phyloP scores from a whole-genome alignment of 2,888 invertebrate genomes.

The Eupithecia centaureata region DNA sequence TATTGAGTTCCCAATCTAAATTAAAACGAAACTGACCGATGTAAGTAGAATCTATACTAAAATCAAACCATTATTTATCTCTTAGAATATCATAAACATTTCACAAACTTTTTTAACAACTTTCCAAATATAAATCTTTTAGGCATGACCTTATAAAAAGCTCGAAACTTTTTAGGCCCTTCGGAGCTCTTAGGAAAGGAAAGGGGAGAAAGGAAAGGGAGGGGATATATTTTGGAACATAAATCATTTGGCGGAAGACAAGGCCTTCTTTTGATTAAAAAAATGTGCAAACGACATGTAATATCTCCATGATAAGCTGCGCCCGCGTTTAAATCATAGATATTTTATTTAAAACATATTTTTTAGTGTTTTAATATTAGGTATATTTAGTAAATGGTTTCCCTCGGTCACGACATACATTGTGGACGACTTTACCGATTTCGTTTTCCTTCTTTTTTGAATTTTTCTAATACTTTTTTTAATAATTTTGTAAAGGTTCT shows the following conservation, averaged over 20 bases:
- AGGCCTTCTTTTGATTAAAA: constrained; percentile 43
- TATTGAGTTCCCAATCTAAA: too few relatives aligned
- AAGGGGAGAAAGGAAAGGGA: constrained; percentile 37
- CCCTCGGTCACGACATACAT: too few relatives aligned
- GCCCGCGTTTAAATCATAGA: not conserved
- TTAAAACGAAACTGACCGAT: not conserved
- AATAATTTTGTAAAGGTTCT: too few relatives aligned
- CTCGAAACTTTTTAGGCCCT: constrained; percentile 40
- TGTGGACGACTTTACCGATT: too few relatives aligned
- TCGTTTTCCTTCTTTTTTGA: too few relatives aligned
- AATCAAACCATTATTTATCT: not conserved
- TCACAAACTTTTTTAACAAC: constrained; percentile 42
- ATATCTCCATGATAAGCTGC: constrained; percentile 29
- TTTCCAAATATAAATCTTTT: constrained; percentile 42
- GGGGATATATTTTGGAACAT: constrained; percentile 38
- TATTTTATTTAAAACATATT: too few relatives aligned
- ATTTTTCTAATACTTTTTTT: too few relatives aligned
- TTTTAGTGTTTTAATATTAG: too few relatives aligned
- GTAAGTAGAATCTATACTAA: not conserved
- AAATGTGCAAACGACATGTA: constrained; percentile 31
- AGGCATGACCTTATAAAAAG: constrained; percentile 39
- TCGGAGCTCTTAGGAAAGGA: constrained; percentile 35
- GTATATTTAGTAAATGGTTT: too few relatives aligned
- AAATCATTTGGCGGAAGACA: constrained; percentile 43
- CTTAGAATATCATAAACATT: constrained; percentile 45